Evolutionary conservation across 2,888 invertebrate genomes (phyloP).

Genomic region (Hyles lineata): DNA sequence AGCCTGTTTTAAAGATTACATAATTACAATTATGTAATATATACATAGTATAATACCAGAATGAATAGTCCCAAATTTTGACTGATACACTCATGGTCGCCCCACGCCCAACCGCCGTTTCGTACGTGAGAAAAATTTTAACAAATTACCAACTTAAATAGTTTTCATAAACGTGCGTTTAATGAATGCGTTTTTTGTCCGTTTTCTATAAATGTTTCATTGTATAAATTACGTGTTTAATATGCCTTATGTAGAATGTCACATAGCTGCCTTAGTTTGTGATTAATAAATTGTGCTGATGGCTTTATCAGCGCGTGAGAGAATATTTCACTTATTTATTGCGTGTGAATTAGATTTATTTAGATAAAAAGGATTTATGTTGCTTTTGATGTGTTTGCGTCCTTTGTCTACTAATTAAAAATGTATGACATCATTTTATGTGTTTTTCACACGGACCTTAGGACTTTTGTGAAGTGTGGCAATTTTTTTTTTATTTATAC

Average conservation of each 20-base stretch:
- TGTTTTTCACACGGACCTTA: neutral
- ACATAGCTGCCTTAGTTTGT: conserved; percentile 13
- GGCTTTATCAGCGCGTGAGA: conserved; percentile 25
- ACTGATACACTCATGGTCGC: neutral
- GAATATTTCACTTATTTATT: neutral
- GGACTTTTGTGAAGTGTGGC: neutral
- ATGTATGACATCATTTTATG: neutral
- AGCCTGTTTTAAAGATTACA: no score
- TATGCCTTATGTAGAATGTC: conserved; percentile 28
- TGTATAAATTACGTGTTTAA: conserved; percentile 7
- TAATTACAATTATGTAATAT: no score
- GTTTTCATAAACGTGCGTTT: conserved; percentile 17
- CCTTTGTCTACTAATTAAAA: neutral
- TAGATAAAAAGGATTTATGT: neutral
- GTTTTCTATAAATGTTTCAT: conserved; percentile 22
- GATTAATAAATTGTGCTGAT: conserved; percentile 28
- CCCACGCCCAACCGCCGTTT: neutral
- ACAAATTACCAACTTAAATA: conserved; percentile 31
- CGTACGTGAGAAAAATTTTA: conserved; percentile 38
- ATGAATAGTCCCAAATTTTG: neutral
- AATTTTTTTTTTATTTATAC: neutral
- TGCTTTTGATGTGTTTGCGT: neutral
- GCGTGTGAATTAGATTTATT: conserved; percentile 18
- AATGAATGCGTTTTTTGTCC: conserved; percentile 9
- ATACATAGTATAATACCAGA: no score